Percentiles rank a stretch among this genome's conserved stretches.
phyloP scores from a whole-genome alignment of 2,888 invertebrate species.

The Hetaerina titia region DNA sequence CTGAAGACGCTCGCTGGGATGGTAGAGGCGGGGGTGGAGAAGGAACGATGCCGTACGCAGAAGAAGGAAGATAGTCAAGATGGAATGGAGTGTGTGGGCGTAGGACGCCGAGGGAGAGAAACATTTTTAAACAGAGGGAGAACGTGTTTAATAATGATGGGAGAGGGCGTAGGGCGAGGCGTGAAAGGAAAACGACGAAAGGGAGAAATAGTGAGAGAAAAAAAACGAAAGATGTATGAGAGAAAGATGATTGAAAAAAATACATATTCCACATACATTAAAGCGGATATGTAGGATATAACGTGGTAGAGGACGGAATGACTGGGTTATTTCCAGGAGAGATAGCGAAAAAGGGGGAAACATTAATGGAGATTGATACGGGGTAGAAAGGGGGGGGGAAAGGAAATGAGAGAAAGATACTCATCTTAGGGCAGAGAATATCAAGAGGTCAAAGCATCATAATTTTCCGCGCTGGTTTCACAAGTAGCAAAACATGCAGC shows the following conservation, averaged over 20 bases:
- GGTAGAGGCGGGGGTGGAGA: not conserved
- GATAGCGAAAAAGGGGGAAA: not conserved
- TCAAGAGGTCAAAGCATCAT: not conserved
- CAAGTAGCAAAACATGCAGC: too few species aligned
- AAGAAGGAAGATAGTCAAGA: not conserved
- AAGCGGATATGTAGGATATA: not conserved
- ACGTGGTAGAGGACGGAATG: not conserved
- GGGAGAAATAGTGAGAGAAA: not conserved
- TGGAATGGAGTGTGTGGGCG: not conserved
- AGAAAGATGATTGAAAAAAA: not conserved
- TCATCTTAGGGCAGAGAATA: not conserved
- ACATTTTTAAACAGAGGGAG: not conserved
- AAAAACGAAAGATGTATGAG: not conserved
- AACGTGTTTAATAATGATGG: not conserved
- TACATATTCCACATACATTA: not conserved
- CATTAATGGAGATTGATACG: not conserved
- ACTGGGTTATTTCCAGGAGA: not conserved
- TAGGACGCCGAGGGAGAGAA: not conserved
- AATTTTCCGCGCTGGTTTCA: too few species aligned
- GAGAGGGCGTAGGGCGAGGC: not conserved
- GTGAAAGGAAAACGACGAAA: not conserved
- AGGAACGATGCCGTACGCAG: not conserved
- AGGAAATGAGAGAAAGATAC: not conserved
- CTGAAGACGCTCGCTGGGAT: conserved; percentile 2
- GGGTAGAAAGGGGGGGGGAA: not conserved